Conservation (phyloP, 1,140 invertebrate genomes). For the Bombus superbus region DNA sequence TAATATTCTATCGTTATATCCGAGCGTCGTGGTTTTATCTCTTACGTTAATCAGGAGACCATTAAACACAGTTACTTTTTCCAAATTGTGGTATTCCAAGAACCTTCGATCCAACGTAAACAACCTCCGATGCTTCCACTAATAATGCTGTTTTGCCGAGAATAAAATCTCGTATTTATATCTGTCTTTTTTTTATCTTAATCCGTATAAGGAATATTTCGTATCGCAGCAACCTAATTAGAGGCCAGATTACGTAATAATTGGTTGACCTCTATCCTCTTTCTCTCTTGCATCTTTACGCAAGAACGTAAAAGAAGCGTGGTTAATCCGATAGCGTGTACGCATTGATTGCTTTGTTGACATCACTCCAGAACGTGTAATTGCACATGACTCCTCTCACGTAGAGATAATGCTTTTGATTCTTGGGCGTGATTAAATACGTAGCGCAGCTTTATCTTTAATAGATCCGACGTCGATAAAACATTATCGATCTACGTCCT, state of each 20-base stretch:
- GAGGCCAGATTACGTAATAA: background rate
- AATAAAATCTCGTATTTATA: background rate
- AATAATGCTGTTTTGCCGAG: background rate
- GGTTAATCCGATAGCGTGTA: conserved; percentile 17
- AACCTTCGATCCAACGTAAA: background rate
- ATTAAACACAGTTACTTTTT: background rate
- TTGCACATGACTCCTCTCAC: conserved; percentile 45
- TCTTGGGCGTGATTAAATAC: conserved; percentile 1
- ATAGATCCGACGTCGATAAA: conserved; percentile 12
- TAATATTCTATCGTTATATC: background rate
- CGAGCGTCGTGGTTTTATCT: background rate
- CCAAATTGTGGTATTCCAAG: background rate
- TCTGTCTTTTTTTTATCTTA: background rate
- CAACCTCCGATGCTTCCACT: no score
- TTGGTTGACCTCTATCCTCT: background rate
- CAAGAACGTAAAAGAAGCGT: background rate
- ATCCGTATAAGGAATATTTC: background rate
- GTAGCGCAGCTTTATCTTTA: conserved; percentile 35
- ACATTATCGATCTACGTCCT: conserved; percentile 5
- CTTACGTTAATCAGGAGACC: background rate
- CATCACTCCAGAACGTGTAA: background rate
- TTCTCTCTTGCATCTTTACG: background rate
- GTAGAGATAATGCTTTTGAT: conserved; percentile 61
- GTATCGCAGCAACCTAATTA: background rate
- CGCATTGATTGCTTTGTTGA: background rate